Conservation (phyloP, 2,113 vertebrate species). For the Eublepharis macularius region DNA sequence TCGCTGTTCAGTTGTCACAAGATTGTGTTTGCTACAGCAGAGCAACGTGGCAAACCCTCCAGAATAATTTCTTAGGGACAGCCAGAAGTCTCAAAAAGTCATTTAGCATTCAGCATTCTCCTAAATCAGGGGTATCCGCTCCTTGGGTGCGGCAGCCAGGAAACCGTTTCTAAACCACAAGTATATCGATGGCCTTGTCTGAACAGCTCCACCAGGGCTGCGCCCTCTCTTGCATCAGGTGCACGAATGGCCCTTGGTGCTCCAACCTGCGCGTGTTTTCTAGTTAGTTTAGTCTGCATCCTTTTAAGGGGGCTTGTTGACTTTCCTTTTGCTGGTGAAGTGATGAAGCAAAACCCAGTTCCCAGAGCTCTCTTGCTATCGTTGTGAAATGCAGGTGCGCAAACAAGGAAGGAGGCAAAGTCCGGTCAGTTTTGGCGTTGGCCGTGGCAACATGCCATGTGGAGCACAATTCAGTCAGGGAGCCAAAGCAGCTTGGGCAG, state of each 20-base stretch:
- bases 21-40: no score
- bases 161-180: neutral
- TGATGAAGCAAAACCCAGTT: neutral
- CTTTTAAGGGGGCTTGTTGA: neutral
- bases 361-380: slow-evolving; percentile 18
- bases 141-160: no score
- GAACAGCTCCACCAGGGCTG: neutral
- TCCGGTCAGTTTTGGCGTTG: no score
- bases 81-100: no score
- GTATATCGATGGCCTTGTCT: no score
- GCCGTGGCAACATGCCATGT: no score
- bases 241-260: neutral
- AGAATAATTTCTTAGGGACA: no score
- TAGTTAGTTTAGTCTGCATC: neutral
- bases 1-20: no score
- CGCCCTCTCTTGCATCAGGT: neutral
- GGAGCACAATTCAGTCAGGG: no score
- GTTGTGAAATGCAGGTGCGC: slow-evolving; percentile 59
- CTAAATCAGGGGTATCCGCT: no score
- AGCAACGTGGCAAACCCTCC: no score
- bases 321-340: neutral
- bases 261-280: neutral
- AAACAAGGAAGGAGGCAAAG: slow-evolving; percentile 60
- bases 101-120: no score
- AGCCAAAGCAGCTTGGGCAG: neutral